Base-by-base conservation (phyloP, 1,140 invertebrate genomes). In the Drosophila sulfurigaster region DNA sequence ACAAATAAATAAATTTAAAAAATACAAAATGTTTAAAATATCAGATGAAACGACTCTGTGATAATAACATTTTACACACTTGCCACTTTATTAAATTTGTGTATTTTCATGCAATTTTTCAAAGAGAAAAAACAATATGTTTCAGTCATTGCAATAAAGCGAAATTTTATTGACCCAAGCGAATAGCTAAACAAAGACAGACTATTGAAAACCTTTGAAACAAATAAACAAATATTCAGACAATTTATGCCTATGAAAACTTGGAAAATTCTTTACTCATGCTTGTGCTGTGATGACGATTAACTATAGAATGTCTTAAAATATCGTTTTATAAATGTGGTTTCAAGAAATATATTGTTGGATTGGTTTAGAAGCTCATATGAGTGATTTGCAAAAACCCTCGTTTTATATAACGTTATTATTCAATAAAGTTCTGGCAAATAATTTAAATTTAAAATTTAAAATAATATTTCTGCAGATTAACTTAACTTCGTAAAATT, bases 1-100 rank as follows among this genome's bases (percentile, higher is more conserved):
- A 83, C 74, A 86, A 72, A 72, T 43, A 71, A 75, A 78, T 86
- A 78, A 86, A 86, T 78, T 58, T 11, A 52, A 54, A 56, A 25
- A 46, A 71, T 58, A 59, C 35, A 45, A 43, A 74, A 51, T 13
- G 41, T 48, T 54, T 63, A 54, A 54, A 63, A 70, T 63, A 70
- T 45, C 35, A 32, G 43, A 25, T 5, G 8, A 7, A 52, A 64
- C 10, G 41, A 13, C n/a, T n/a, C 0, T 15, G 20, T 49, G 16
- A 64, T 57, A 28, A n/a, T 28, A 25, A 10, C 20, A 57, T 57
- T 32, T 41, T n/a, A 52, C 48, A 10, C 48, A 43, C 48, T 52
- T 52, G 13, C 15, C 30, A 32, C 2, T 35, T 25, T 35, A 38
- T 25, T 64, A 13, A 25, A 52, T 41, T 43, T 30, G 5, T 25